Evolutionary conservation across 2,888 invertebrate species (phyloP).

Genomic region (Drosophila borborema): DNA sequence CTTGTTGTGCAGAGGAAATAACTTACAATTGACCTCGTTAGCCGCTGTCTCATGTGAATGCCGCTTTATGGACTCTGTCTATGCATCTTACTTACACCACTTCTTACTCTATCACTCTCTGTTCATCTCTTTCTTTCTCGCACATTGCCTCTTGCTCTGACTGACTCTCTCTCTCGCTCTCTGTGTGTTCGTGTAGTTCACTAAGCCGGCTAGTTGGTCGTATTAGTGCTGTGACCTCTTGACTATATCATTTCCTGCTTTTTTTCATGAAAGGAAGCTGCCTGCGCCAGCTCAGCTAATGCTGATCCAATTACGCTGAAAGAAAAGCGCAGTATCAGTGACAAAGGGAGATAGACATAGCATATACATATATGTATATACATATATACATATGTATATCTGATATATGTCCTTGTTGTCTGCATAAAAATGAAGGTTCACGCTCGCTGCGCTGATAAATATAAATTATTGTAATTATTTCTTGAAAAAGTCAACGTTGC

Average conservation of each 20-base stretch:
- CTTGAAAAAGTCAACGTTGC: constrained; percentile 29
- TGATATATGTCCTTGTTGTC: neutral
- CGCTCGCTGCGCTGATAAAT: constrained; percentile 36
- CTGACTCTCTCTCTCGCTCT: constrained; percentile 8
- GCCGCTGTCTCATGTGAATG: constrained; percentile 64
- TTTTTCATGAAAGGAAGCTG: constrained; percentile 43
- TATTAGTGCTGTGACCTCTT: constrained; percentile 74
- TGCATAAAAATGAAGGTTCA: constrained; percentile 30
- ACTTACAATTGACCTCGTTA: constrained; percentile 81
- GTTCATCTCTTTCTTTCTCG: neutral
- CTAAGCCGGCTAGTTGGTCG: constrained; percentile 63
- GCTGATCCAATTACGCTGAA: constrained; percentile 68
- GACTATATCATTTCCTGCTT: constrained; percentile 73
- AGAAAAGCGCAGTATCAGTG: constrained; percentile 29
- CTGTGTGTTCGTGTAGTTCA: constrained; percentile 22
- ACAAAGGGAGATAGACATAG: constrained; percentile 23
- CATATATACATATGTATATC: neutral
- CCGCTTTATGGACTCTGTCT: constrained; percentile 52
- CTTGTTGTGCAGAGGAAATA: constrained; percentile 66
- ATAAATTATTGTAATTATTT: constrained; percentile 56
- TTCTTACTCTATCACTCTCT: constrained; percentile 15
- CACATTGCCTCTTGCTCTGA: constrained; percentile 4
- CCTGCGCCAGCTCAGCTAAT: constrained; percentile 55
- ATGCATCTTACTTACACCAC: constrained; percentile 17
- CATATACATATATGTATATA: neutral